Conservation (phyloP, 2,797 vertebrate genomes). For the Alfaro cultratus region DNA sequence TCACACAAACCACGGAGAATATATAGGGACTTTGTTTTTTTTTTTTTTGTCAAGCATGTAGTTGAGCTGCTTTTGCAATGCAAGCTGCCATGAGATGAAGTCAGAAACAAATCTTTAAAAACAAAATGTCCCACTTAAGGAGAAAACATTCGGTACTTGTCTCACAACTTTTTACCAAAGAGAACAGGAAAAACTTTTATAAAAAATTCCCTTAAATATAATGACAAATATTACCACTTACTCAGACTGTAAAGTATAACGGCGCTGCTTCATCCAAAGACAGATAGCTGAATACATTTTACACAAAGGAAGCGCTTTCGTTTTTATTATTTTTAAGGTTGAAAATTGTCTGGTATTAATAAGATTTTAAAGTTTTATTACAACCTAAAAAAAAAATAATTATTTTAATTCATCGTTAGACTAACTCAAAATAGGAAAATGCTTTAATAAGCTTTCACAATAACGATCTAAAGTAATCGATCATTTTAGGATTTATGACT, state of each 20-base stretch:
- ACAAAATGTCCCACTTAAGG: constrained; percentile 5
- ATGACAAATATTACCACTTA: background rate
- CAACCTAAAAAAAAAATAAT: background rate
- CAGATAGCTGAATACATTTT: background rate
- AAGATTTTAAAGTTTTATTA: background rate
- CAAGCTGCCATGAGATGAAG: constrained; percentile 1
- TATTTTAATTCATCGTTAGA: background rate
- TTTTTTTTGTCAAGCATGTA: background rate
- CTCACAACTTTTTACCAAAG: background rate
- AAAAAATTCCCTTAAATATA: background rate
- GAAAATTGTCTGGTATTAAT: background rate
- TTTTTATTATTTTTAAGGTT: background rate
- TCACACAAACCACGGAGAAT: background rate
- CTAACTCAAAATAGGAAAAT: background rate
- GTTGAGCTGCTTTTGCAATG: background rate
- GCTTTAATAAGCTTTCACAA: background rate
- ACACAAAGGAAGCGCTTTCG: background rate
- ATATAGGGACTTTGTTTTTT: background rate
- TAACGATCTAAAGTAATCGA: background rate
- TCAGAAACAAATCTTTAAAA: background rate
- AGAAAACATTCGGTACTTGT: background rate
- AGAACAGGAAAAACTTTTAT: background rate
- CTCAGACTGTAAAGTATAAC: background rate
- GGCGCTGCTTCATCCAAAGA: background rate
- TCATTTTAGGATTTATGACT: background rate